phyloP scores from a whole-genome alignment of 2,888 invertebrate species.

The Vesta saturnalis region DNA sequence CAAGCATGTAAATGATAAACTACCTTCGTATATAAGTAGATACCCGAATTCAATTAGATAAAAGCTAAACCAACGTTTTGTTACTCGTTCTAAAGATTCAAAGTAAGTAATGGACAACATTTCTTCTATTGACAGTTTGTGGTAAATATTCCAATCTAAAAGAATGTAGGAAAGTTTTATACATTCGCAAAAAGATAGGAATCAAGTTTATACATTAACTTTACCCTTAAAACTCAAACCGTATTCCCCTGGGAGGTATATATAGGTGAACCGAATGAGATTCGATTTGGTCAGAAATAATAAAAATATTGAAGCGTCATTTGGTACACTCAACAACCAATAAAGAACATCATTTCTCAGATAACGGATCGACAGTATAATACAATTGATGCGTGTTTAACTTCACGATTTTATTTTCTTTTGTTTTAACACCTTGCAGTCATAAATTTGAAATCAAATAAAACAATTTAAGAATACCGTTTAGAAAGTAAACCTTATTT shows the following conservation, averaged over 20 bases:
- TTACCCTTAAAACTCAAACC: not conserved
- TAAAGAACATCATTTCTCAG: not conserved
- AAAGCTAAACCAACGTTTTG: too few species aligned
- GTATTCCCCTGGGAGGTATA: not conserved
- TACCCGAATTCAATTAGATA: too few species aligned
- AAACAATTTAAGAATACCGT: too few species aligned
- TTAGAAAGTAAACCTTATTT: too few species aligned
- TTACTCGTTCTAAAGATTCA: too few species aligned
- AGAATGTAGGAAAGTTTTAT: too few species aligned
- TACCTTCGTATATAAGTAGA: too few species aligned
- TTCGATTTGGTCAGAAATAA: slow-evolving; percentile 8
- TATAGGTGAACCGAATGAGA: not conserved
- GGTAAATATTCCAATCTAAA: too few species aligned
- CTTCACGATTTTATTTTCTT: not conserved
- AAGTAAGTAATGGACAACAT: too few species aligned
- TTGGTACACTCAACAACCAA: not conserved
- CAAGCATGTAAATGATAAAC: too few species aligned
- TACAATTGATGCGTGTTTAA: slow-evolving; percentile 1
- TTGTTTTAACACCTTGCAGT: not conserved
- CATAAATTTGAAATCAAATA: not conserved
- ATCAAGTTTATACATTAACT: not conserved
- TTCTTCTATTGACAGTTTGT: too few species aligned
- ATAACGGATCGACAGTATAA: not conserved
- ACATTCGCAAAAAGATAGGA: too few species aligned
- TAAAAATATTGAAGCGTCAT: slow-evolving; percentile 7